phyloP scores from a whole-genome alignment of 2,888 invertebrate species.

The Orthosia gothica region DNA sequence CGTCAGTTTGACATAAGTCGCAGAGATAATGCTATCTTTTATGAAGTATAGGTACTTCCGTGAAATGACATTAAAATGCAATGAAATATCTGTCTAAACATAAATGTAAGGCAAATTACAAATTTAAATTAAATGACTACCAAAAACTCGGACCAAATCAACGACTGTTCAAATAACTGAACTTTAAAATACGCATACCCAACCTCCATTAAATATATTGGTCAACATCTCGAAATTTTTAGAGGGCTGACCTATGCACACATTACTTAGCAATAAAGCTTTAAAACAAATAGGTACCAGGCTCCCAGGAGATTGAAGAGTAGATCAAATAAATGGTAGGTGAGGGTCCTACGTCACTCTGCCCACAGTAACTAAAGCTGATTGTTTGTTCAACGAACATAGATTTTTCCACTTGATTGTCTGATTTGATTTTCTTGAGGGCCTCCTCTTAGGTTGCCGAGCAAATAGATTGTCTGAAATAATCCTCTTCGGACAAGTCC shows the following conservation, averaged over 20 bases:
- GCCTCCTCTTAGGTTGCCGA: conserved; percentile 78
- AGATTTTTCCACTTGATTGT: conserved; percentile 92
- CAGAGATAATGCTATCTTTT: too few species aligned
- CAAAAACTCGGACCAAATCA: background rate
- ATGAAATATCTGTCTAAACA: background rate
- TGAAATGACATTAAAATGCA: background rate
- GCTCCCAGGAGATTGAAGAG: conserved; percentile 81
- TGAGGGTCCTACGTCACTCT: conserved; percentile 85
- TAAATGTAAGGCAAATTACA: background rate
- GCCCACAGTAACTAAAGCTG: conserved; percentile 88
- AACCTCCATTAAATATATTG: conserved; percentile 85
- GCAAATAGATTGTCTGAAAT: conserved; percentile 78
- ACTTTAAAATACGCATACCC: conserved; percentile 50
- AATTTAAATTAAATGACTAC: conserved; percentile 24
- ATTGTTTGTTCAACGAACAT: conserved; percentile 90
- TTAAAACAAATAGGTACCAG: conserved; percentile 88
- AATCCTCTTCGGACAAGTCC: conserved; percentile 68
- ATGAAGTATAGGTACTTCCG: too few species aligned
- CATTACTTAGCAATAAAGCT: conserved; percentile 92
- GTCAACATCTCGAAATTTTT: conserved; percentile 86
- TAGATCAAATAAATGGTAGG: conserved; percentile 85
- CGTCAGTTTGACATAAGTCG: too few species aligned
- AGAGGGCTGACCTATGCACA: conserved; percentile 91
- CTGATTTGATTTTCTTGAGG: conserved; percentile 90
- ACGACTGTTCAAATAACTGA: conserved; percentile 25